Evolutionary conservation across 2,888 invertebrate genomes (phyloP), one percentile per base, ranked within the genome.

Genomic region (Zaprionus lineosus): DNA sequence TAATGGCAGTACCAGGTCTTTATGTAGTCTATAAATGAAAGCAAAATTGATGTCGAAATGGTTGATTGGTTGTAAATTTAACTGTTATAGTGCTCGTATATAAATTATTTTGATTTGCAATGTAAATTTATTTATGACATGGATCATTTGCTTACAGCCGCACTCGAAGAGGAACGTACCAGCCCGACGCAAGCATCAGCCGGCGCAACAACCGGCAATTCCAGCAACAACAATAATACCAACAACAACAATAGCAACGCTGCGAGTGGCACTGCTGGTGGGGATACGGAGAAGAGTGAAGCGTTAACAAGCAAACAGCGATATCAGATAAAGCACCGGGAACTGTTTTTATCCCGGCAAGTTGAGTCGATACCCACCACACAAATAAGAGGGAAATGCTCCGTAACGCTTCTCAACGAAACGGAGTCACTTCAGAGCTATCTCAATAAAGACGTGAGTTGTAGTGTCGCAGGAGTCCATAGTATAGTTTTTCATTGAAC

Each of bases 301-400:
- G 91, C 92, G 93, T 91, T 97, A 87, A 93, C 93, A 88, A 93
- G 94, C 78, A 96, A 96, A 90, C 96, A 97, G 91, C 94, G 96
- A 87, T 97, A 98, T 91, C 97, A 98, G 91, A 94, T 98, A 90
- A 97, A 97, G 91, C 99, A 99, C 91, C 94, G 98, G 87, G 99
- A 99, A 91, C 92, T 99, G 88, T 99, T 99, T 92, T 93, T 99
- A 75, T 98, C 99, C 41, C 94, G 99, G 84, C 96, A 97, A 92
- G 97, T 98, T 87, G 99, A 99, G 91, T 98, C 98, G 59, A 92
- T 99, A 91, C 98, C 99, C 62, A 99, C 99, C 78, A 99, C 98
- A 63, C 97, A 98, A 92, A 99, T 99, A 88, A 94, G 99, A 89
- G 99, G 98, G 91, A 99, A 99, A 93, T 99, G 99, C 92, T 95